These are phyloP conservation scores for Dolomedes plantarius DNA, from an alignment of 2,888 invertebrate genomes.

Conservation along the genomic window DNA sequence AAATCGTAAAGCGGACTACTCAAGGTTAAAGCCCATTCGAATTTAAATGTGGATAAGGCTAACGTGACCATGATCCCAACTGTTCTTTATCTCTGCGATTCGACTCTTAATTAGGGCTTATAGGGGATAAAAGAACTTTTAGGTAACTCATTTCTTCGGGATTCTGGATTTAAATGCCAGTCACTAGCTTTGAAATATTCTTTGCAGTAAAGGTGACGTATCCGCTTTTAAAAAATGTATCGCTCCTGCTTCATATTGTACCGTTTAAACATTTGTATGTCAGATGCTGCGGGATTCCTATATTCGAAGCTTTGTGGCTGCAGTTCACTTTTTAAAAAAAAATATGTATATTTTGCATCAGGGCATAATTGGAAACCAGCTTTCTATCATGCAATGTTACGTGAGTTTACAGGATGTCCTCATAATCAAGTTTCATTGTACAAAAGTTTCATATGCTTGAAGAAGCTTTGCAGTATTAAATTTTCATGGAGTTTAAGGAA, in stretches of 20 bases:
- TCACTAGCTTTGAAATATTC: neutral
- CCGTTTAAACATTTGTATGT: slow-evolving; percentile 1
- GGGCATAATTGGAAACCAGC: neutral
- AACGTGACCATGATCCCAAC: neutral
- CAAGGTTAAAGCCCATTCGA: neutral
- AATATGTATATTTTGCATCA: neutral
- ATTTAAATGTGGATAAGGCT: neutral
- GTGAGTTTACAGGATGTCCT: neutral
- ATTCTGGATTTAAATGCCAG: neutral
- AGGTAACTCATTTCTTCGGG: neutral
- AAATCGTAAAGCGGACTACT: neutral
- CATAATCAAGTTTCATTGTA: slow-evolving; percentile 4
- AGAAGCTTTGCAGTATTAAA: neutral
- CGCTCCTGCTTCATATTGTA: neutral
- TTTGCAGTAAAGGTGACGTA: slow-evolving; percentile 1
- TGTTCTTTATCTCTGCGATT: neutral
- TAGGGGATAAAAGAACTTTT: neutral
- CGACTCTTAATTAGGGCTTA: neutral
- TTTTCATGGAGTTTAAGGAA: too few species aligned
- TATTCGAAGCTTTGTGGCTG: slow-evolving; percentile 1
- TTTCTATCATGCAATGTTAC: neutral
- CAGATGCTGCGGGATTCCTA: neutral
- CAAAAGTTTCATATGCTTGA: neutral
- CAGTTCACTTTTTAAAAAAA: neutral
- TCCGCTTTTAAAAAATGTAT: neutral